These are phyloP conservation scores for Aphodius granarius DNA, from an alignment of 2,888 invertebrate genomes.

Conservation along the genomic window DNA sequence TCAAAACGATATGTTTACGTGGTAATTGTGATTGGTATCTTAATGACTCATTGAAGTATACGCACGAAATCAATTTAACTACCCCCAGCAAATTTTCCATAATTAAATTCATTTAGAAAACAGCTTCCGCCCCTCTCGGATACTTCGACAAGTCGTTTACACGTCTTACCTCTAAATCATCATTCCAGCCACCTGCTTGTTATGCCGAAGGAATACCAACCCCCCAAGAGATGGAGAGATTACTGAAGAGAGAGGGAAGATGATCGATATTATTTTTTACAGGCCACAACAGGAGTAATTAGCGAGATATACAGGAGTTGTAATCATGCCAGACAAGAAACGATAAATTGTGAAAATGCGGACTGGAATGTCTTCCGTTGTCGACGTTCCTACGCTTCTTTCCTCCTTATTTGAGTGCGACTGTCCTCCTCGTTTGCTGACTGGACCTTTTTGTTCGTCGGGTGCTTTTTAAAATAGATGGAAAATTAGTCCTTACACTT, in stretches of 20 bases:
- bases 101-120: neutral
- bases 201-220: neutral
- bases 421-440: neutral
- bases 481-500: neutral
- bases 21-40: no score
- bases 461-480: neutral
- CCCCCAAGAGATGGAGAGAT: neutral
- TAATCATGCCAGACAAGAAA: neutral
- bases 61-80: neutral
- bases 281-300: neutral
- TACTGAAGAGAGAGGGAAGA: neutral
- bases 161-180: neutral
- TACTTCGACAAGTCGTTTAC: neutral
- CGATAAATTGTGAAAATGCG: neutral
- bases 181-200: neutral
- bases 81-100: neutral
- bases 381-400: neutral
- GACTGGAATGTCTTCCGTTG: neutral
- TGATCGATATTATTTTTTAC: neutral
- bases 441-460: neutral
- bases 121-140: neutral
- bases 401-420: neutral
- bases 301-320: neutral
- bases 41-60: no score
- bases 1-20: no score